phyloP scores from a whole-genome alignment of 1,140 invertebrate genomes.

The Oncopodura yosiiana region DNA sequence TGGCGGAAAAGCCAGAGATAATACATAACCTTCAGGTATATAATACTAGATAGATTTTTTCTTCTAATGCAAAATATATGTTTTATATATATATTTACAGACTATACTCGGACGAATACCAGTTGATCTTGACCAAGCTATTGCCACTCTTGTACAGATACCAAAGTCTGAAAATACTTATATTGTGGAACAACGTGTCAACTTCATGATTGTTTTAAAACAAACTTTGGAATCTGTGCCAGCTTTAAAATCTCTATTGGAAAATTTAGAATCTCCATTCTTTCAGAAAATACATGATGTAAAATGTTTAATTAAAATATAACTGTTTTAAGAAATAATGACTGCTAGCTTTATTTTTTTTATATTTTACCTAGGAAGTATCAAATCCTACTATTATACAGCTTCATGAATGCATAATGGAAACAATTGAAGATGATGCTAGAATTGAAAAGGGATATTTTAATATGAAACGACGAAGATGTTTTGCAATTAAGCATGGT shows the following conservation, averaged over 20 bases:
- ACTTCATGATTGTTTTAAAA: conserved; percentile 68
- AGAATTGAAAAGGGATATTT: conserved; percentile 55
- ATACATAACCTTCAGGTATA: conserved; percentile 45
- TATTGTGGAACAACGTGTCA: conserved; percentile 62
- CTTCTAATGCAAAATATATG: background rate
- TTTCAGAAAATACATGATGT: conserved; percentile 54
- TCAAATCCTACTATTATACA: conserved; percentile 44
- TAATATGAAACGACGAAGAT: conserved; percentile 61
- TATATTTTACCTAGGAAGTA: conserved; percentile 37
- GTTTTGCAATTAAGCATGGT: conserved; percentile 69
- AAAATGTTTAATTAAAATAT: conserved; percentile 10
- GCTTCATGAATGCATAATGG: conserved; percentile 50
- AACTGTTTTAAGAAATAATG: background rate
- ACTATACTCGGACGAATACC: conserved; percentile 46
- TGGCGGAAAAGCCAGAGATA: conserved; percentile 54
- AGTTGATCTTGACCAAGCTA: conserved; percentile 51
- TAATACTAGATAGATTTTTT: background rate
- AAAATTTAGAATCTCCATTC: conserved; percentile 48
- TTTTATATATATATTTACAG: conserved; percentile 41
- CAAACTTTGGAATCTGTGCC: conserved; percentile 61
- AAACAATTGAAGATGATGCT: conserved; percentile 58
- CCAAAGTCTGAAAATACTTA: conserved; percentile 39
- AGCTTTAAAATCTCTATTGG: conserved; percentile 52
- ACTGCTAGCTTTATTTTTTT: background rate
- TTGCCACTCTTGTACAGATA: conserved; percentile 49